phyloP scores from a whole-genome alignment of 2,888 invertebrate species.

The Octonoba sinensis region DNA sequence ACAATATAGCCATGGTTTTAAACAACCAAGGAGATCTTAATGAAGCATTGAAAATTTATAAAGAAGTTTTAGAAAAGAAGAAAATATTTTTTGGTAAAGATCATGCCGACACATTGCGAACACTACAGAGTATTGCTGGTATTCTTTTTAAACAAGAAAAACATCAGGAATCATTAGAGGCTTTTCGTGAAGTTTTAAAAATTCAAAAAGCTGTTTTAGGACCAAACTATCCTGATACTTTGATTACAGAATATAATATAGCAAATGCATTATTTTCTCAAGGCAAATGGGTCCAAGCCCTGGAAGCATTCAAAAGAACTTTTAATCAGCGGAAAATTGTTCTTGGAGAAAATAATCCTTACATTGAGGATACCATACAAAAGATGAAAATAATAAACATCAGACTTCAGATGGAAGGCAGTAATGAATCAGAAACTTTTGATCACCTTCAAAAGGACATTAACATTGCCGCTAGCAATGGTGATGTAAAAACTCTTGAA shows the following conservation, averaged over 20 bases:
- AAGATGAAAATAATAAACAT: background rate
- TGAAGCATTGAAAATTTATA: constrained; percentile 14
- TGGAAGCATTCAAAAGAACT: background rate
- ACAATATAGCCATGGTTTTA: constrained; percentile 18
- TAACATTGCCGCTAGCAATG: background rate
- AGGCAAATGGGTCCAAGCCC: background rate
- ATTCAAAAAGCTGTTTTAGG: constrained; percentile 3
- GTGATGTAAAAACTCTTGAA: constrained; percentile 67
- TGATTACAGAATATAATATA: background rate
- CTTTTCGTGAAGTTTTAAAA: constrained; percentile 3
- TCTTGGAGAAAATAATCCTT: background rate
- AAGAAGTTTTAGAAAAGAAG: constrained; percentile 3
- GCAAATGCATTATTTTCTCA: background rate
- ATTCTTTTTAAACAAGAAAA: background rate
- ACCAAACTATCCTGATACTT: background rate
- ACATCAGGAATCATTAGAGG: background rate
- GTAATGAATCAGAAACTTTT: background rate
- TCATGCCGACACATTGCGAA: constrained; percentile 6
- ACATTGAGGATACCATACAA: background rate
- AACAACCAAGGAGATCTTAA: background rate
- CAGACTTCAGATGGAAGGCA: background rate
- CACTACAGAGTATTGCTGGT: background rate
- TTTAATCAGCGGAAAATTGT: background rate
- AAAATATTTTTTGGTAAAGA: constrained; percentile 1
- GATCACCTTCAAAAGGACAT: background rate